Evolutionary conservation across 2,888 invertebrate genomes (phyloP).

Genomic region (Zygothrica quintamaculata): DNA sequence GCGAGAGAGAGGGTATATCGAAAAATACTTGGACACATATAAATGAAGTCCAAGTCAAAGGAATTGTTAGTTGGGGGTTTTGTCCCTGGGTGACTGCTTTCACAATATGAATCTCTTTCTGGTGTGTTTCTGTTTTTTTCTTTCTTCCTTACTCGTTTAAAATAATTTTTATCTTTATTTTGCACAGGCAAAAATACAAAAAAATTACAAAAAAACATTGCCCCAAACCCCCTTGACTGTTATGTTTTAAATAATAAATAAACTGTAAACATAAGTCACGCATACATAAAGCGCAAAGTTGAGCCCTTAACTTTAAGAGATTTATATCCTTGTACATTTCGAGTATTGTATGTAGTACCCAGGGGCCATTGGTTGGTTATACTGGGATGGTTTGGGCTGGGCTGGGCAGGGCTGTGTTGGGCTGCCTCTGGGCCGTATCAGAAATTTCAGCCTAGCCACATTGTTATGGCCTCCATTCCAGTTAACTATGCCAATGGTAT

Average conservation of each 20-base stretch:
- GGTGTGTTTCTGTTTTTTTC: background rate
- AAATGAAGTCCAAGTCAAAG: conserved; percentile 56
- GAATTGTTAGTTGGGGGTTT: conserved; percentile 35
- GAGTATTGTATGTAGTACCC: conserved; percentile 19
- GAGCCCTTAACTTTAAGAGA: conserved; percentile 66
- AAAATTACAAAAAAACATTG: conserved; percentile 13
- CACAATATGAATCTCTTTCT: conserved; percentile 26
- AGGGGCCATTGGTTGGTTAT: background rate
- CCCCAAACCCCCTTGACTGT: conserved; percentile 63
- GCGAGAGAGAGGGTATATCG: conserved; percentile 16
- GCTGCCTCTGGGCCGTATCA: background rate
- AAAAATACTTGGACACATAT: conserved; percentile 59
- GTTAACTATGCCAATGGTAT: conserved; percentile 28
- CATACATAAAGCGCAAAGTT: conserved; percentile 68
- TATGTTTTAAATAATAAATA: conserved; percentile 76
- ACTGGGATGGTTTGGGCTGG: conserved; percentile 20
- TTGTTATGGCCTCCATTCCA: conserved; percentile 22
- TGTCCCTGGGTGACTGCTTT: conserved; percentile 22
- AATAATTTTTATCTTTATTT: conserved; percentile 53
- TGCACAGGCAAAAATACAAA: too few species aligned
- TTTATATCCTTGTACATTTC: conserved; percentile 53
- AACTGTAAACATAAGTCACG: conserved; percentile 80
- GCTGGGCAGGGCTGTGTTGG: background rate
- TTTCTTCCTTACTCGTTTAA: conserved; percentile 24
- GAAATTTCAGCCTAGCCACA: conserved; percentile 42